Evolutionary conservation across 2,888 invertebrate genomes (phyloP).

Genomic region (Empis livida): DNA sequence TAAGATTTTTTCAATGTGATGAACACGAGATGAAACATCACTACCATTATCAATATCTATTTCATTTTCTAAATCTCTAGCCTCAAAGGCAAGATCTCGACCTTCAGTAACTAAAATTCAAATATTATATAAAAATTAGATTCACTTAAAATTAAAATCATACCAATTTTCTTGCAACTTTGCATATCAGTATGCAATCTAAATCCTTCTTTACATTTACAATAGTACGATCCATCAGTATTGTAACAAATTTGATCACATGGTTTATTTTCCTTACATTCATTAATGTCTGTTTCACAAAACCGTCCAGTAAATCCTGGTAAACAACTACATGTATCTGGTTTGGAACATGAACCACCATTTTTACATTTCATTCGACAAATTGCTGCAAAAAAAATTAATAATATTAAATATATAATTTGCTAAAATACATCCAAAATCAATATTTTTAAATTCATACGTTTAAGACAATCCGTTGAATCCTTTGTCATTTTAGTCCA

Average conservation of each 20-base stretch:
- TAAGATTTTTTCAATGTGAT: slow-evolving; percentile 39
- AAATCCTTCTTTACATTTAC: slow-evolving; percentile 54
- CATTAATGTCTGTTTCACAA: slow-evolving; percentile 48
- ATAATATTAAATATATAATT: slow-evolving; percentile 4
- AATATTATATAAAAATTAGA: slow-evolving; percentile 2
- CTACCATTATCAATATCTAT: slow-evolving; percentile 31
- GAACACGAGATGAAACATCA: slow-evolving; percentile 35
- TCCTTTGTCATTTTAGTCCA: slow-evolving; percentile 43
- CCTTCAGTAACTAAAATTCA: slow-evolving; percentile 14
- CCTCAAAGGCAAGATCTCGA: slow-evolving; percentile 44
- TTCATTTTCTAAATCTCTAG: slow-evolving; percentile 40
- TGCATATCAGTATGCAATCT: slow-evolving; percentile 47
- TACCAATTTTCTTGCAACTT: slow-evolving; percentile 45
- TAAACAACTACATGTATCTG: slow-evolving; percentile 44
- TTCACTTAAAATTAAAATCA: not conserved
- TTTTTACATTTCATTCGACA: slow-evolving; percentile 45
- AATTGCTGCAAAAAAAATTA: slow-evolving; percentile 33
- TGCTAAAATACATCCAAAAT: too few species aligned
- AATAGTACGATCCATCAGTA: slow-evolving; percentile 52
- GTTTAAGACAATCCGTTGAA: slow-evolving; percentile 48
- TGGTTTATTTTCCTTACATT: slow-evolving; percentile 48
- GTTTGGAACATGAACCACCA: slow-evolving; percentile 45
- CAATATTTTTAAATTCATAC: slow-evolving; percentile 26
- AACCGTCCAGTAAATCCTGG: slow-evolving; percentile 44
- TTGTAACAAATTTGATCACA: slow-evolving; percentile 56